Conservation (phyloP, 2,797 vertebrate species). For the Bufotes viridis region DNA sequence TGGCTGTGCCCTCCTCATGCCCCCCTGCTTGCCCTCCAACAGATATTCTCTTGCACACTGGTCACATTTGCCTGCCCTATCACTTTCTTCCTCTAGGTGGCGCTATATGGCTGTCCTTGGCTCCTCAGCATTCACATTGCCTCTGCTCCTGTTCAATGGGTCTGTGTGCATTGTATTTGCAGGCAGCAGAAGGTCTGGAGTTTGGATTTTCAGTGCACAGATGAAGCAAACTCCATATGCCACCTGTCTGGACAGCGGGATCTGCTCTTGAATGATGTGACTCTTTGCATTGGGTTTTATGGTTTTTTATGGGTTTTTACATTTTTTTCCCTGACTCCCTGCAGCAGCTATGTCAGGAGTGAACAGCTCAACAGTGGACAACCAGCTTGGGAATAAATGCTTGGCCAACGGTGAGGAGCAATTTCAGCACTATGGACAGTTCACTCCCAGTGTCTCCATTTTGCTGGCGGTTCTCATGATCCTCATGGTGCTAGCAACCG, state of each 20-base stretch:
- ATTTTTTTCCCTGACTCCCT: neutral
- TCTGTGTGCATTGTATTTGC: neutral
- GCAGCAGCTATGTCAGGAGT: neutral
- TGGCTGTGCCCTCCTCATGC: neutral
- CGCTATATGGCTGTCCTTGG: slow-evolving; percentile 1
- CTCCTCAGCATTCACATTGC: neutral
- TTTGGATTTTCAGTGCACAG: neutral
- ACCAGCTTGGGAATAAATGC: slow-evolving; percentile 7
- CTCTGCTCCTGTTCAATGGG: neutral
- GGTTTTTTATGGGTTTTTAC: neutral
- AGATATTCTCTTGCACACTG: neutral
- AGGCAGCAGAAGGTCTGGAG: neutral
- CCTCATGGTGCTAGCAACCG: slow-evolving; percentile 75
- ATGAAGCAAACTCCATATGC: neutral
- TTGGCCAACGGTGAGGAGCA: slow-evolving; percentile 59
- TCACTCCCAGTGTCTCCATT: slow-evolving; percentile 68
- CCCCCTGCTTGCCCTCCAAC: neutral
- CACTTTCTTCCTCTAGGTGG: neutral
- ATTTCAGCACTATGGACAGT: slow-evolving; percentile 67
- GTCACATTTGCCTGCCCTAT: neutral
- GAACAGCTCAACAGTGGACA: slow-evolving; percentile 50
- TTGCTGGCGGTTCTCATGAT: slow-evolving; percentile 75
- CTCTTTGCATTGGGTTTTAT: neutral
- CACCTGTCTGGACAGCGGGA: neutral
- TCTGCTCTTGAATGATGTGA: slow-evolving; percentile 28